Evolutionary conservation across 2,797 vertebrate species (phyloP).

Genomic region (Cheirogaleus major): DNA sequence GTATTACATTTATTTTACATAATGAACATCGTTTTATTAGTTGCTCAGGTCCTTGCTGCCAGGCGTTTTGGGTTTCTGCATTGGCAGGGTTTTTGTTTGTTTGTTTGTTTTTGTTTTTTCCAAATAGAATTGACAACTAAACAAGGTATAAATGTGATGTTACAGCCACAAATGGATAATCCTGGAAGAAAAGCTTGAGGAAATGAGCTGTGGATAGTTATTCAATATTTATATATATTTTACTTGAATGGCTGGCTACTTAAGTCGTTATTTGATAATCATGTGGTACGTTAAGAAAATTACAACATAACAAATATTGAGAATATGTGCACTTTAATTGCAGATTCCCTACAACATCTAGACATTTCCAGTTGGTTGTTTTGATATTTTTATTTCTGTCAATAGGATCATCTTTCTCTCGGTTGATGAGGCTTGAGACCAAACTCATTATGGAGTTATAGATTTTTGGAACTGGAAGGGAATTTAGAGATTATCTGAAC

Average conservation of each 20-base stretch:
- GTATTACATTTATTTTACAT: not conserved
- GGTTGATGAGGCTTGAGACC: not conserved
- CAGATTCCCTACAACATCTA: not conserved
- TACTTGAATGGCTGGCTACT: not conserved
- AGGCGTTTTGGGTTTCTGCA: not conserved
- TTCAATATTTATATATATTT: conserved; percentile 10
- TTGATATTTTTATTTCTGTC: conserved; percentile 41
- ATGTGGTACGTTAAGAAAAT: not conserved
- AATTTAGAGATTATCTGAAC: not conserved
- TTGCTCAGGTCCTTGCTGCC: not conserved
- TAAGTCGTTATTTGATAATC: not conserved
- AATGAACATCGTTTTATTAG: not conserved
- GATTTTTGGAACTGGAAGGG: not conserved
- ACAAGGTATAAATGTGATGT: not conserved
- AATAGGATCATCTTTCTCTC: not conserved
- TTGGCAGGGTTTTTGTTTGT: not conserved
- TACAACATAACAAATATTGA: not conserved
- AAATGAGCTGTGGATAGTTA: conserved; percentile 5
- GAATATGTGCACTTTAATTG: not conserved
- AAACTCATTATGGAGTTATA: not conserved
- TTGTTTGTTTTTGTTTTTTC: not conserved
- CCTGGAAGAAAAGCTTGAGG: not conserved
- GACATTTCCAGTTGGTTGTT: not conserved
- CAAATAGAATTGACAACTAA: not conserved
- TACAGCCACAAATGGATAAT: not conserved